Base-by-base conservation (phyloP, 2,888 invertebrate genomes). In the Carterocephalus palaemon region DNA sequence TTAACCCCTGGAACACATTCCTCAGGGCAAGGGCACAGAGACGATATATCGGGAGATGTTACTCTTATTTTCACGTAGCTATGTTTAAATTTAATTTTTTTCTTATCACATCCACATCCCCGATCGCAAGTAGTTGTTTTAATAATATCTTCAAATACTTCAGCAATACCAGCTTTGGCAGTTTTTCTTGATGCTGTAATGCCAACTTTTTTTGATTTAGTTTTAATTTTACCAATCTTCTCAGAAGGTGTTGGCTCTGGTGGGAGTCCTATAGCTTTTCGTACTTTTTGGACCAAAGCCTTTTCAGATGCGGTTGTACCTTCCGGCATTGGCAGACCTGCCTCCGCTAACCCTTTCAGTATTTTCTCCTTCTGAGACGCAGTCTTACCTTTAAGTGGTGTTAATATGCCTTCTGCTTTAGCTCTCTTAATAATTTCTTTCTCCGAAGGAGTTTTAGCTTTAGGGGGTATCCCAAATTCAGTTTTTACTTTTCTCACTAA, bases 1-100 rank as follows among this genome's bases (percentile, higher is more conserved):
- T 70, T 73, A 1, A 77, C 70, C 1, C 73, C 67, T 16, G 76
- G 75, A 15, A 76, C 12, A 49, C 79, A 79, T 56, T 78, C 76
- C 2, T 75, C 58, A 8, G 76, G 76, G 48, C 78, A 76, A 2
- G 71, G 64, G 29, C 76, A 77, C 9, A 76, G 43, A 0, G 75
- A 71, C 2, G 78, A 75, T 54, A 78, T 70, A 37, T 79, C 78
- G 5, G 80, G 79, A 8, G 78, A 76, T 4, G 76, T 77, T 0
- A 79, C 77, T 59, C 65, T 64, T 47, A 80, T 79, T 58, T 78
- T 78, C 0, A 79, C 67, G 22, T 77, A 79, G 52, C 80, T 79
- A 22, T 79, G 75, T 52, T 78, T 79, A 53, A 80, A 80, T 60
- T 67, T 62, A 28, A 79, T 77, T 67, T 78, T 79, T 49, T 78